These are phyloP conservation scores for Habropoda laboriosa DNA, from an alignment of 1,140 invertebrate genomes.

Conservation along the genomic window DNA sequence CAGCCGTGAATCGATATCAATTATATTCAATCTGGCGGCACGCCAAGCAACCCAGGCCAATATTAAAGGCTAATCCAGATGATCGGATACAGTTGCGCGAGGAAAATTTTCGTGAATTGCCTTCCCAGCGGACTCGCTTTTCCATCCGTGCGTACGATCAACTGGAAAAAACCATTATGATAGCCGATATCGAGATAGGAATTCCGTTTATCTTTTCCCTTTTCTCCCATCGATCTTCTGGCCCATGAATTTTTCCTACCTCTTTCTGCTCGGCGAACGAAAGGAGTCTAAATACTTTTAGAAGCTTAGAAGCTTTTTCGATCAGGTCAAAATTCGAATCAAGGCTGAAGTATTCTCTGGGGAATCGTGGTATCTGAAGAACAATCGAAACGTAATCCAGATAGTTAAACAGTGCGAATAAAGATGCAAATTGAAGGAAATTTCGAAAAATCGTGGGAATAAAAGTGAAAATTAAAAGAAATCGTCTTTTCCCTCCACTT, in stretches of 20 bases:
- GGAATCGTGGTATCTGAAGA: too few species aligned
- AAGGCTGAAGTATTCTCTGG: too few species aligned
- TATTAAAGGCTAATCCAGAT: constrained; percentile 62
- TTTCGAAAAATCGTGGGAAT: too few species aligned
- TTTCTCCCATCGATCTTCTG: neutral
- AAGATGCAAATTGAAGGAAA: too few species aligned
- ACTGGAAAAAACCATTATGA: constrained; percentile 36
- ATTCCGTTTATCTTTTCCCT: neutral
- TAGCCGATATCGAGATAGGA: neutral
- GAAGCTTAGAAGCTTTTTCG: too few species aligned
- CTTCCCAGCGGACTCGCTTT: constrained; percentile 34
- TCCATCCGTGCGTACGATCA: constrained; percentile 29
- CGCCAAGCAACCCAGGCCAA: constrained; percentile 37
- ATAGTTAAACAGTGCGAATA: too few species aligned
- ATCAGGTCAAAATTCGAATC: too few species aligned
- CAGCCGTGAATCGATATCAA: constrained; percentile 44
- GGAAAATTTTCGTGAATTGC: constrained; percentile 48
- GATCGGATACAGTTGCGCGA: constrained; percentile 43
- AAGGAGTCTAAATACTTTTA: too few species aligned
- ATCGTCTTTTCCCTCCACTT: too few species aligned
- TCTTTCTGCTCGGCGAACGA: too few species aligned
- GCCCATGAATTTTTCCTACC: neutral
- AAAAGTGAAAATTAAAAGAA: too few species aligned
- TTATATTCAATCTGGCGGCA: constrained; percentile 57
- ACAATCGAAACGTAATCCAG: too few species aligned